Conservation (phyloP, 2,797 vertebrate species). For the Paramormyrops hopkinsi region DNA sequence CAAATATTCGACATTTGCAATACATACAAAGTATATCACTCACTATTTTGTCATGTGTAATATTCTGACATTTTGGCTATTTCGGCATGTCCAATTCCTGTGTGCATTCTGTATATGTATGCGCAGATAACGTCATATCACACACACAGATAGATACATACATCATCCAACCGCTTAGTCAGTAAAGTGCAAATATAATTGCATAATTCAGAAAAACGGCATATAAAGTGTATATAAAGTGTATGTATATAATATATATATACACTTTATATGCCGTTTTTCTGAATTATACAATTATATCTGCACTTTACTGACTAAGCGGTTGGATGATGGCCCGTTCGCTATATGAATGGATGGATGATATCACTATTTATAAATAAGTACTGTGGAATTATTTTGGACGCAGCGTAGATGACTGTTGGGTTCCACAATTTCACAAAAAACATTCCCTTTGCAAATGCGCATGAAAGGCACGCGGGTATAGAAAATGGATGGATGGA, state of each 20-base stretch:
- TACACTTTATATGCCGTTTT: background rate
- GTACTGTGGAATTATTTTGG: background rate
- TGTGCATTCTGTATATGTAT: background rate
- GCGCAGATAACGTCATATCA: background rate
- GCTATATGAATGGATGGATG: background rate
- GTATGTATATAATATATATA: background rate
- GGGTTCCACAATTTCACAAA: background rate
- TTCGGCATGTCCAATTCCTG: background rate
- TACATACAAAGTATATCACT: background rate
- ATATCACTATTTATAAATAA: background rate
- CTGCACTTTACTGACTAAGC: background rate
- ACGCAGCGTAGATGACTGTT: background rate
- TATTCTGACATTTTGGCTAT: background rate
- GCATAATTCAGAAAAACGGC: too few relatives aligned
- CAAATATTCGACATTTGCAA: background rate
- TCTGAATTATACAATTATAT: background rate
- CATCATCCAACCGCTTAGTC: too few relatives aligned
- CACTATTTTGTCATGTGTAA: background rate
- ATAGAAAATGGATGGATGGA: background rate
- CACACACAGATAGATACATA: background rate
- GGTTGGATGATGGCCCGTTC: background rate
- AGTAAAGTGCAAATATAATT: too few relatives aligned
- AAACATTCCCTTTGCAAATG: background rate
- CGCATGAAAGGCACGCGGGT: background rate
- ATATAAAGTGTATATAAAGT: too few relatives aligned